Base-by-base conservation (phyloP, 2,888 invertebrate species). In the Mesorhabditis belari region DNA sequence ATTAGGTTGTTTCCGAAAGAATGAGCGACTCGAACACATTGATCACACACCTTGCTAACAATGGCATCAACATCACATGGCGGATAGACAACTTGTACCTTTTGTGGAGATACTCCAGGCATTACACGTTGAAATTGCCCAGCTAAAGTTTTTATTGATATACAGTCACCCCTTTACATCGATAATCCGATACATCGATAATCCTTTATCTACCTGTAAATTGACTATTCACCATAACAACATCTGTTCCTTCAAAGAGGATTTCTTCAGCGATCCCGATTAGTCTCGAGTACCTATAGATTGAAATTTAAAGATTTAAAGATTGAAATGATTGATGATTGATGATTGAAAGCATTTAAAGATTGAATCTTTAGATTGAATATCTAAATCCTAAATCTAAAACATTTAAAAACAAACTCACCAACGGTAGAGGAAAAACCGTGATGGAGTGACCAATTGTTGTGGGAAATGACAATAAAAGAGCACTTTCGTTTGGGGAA, bases 141-240 rank as follows among this genome's bases (percentile, higher is more conserved):
- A 2, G 76, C 78, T 77, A 57, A 61, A 74, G 62, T 50, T 12
- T n/a, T n/a, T n/a, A n/a, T n/a, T n/a, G n/a, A n/a, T n/a, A n/a
- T n/a, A n/a, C n/a, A n/a, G n/a, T n/a, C n/a, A n/a, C n/a, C n/a
- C n/a, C n/a, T n/a, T n/a, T n/a, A n/a, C n/a, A n/a, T n/a, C n/a
- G n/a, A n/a, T n/a, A n/a, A n/a, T n/a, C n/a, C n/a, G n/a, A n/a
- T n/a, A n/a, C n/a, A n/a, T n/a, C n/a, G n/a, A 17, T 12, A 28
- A 19, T 12, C 4, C 17, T 3, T 21, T 29, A 55, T 54, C 50
- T 66, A 83, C 84, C 83, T 64, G 85, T 85, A 73, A 83, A 85
- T 66, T 83, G 79, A 69, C 84, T 84, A 73, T 85, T 85, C 19
- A 84, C 84, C 55, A 85, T 78, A 35, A 85, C 77, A 61, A 77